phyloP scores from a whole-genome alignment of 2,797 vertebrate genomes.

The Alectoris magna region DNA sequence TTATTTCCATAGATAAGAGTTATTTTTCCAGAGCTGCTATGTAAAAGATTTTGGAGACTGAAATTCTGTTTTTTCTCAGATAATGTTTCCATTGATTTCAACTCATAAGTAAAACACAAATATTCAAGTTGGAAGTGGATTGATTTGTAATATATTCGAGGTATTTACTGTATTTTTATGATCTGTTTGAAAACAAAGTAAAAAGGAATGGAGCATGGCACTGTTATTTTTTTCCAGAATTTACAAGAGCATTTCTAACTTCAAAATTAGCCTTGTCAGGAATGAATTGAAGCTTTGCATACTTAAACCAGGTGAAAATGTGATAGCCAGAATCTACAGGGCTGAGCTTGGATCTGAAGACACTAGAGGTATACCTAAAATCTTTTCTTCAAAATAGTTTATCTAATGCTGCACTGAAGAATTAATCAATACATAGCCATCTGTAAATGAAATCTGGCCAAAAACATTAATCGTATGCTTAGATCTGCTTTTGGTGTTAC shows the following conservation, averaged over 20 bases:
- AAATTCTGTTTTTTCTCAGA: neutral
- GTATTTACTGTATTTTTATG: neutral
- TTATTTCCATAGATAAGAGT: neutral
- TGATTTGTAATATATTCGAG: neutral
- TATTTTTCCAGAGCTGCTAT: neutral
- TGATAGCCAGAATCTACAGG: neutral
- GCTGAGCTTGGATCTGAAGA: neutral
- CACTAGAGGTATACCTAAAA: neutral
- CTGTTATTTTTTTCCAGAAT: neutral
- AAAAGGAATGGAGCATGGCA: rapidly evolving
- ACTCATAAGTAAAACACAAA: neutral
- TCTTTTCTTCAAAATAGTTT: neutral
- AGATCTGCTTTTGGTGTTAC: neutral
- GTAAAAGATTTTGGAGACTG: neutral
- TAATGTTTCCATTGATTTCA: neutral
- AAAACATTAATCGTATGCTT: neutral
- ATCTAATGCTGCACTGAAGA: neutral
- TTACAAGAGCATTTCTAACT: neutral
- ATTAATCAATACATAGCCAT: neutral
- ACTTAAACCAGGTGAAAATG: neutral
- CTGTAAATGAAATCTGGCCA: neutral
- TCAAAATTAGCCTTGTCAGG: neutral
- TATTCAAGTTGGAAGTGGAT: neutral
- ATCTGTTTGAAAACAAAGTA: rapidly evolving
- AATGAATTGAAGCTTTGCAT: neutral